Conservation (phyloP, 2,888 invertebrate genomes). For the Caenorhabditis becei region DNA sequence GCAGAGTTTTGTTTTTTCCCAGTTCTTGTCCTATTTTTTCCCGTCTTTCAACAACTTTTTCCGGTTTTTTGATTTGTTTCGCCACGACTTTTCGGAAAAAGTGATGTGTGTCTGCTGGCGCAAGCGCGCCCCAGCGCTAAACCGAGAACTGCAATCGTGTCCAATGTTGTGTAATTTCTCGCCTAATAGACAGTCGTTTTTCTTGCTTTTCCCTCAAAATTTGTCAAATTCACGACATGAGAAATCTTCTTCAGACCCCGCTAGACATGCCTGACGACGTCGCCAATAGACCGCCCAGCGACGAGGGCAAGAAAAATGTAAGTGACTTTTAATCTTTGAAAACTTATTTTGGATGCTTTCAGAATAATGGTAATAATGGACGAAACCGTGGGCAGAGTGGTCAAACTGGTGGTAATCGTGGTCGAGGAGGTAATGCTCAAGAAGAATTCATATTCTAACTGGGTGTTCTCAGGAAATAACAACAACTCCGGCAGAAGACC, state of each 20-base stretch:
- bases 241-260: slow-evolving; percentile 42
- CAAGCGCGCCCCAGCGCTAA: slow-evolving; percentile 50
- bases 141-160: slow-evolving; percentile 52
- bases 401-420: slow-evolving; percentile 1
- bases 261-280: slow-evolving; percentile 34
- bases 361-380: slow-evolving; percentile 23
- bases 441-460: too few relatives aligned
- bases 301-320: slow-evolving; percentile 36
- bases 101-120: slow-evolving; percentile 31
- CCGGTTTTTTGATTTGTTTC: neutral
- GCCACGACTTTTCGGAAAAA: neutral
- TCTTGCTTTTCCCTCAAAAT: slow-evolving; percentile 12
- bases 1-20: neutral
- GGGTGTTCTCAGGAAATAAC: slow-evolving; percentile 6
- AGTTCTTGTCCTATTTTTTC: neutral
- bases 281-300: neutral
- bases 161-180: slow-evolving; percentile 61
- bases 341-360: neutral
- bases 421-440: slow-evolving; percentile 36
- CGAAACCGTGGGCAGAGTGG: slow-evolving; percentile 27
- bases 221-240: slow-evolving; percentile 20
- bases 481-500: slow-evolving; percentile 14
- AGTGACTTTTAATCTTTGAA: neutral
- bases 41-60: neutral
- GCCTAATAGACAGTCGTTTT: slow-evolving; percentile 16